Evolutionary conservation across 2,113 vertebrate species (phyloP).

Genomic region (Circaetus cinerascens): DNA sequence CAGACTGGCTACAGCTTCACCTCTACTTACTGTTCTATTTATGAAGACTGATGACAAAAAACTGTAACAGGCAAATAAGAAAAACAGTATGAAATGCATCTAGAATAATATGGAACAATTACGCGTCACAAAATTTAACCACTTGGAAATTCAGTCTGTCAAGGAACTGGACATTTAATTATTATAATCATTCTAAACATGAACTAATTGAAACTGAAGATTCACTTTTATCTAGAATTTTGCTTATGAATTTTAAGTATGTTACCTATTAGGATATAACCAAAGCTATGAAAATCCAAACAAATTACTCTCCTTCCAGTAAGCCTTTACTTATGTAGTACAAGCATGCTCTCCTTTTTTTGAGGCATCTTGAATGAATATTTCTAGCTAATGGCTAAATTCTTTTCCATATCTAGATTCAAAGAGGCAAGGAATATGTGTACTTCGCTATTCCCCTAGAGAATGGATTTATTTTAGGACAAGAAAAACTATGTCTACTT

Average conservation of each 20-base stretch:
- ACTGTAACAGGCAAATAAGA: constrained; percentile 22
- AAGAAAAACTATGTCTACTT: constrained; percentile 41
- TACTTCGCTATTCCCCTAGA: constrained; percentile 46
- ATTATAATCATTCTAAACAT: constrained; percentile 56
- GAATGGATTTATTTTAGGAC: constrained; percentile 38
- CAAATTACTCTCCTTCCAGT: constrained; percentile 22
- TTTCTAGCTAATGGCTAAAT: constrained; percentile 50
- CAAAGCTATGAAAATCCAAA: constrained; percentile 49
- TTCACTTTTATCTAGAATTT: constrained; percentile 49
- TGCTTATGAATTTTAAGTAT: constrained; percentile 46
- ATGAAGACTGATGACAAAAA: constrained; percentile 29
- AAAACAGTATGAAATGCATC: constrained; percentile 26
- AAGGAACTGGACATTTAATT: constrained; percentile 61
- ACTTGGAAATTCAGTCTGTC: constrained; percentile 53
- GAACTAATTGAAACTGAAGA: constrained; percentile 59
- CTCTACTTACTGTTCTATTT: constrained; percentile 27
- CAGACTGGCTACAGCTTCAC: constrained; percentile 18
- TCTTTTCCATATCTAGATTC: constrained; percentile 27
- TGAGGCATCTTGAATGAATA: constrained; percentile 22
- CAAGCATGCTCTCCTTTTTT: neutral
- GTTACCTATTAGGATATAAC: constrained; percentile 34
- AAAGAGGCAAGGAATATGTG: constrained; percentile 50
- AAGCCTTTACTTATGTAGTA: neutral
- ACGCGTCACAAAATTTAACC: constrained; percentile 46
- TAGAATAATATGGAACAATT: constrained; percentile 53